Evolutionary conservation across 2,888 invertebrate genomes (phyloP), one percentile per base, ranked within the genome.

Genomic region (Drepana falcataria): DNA sequence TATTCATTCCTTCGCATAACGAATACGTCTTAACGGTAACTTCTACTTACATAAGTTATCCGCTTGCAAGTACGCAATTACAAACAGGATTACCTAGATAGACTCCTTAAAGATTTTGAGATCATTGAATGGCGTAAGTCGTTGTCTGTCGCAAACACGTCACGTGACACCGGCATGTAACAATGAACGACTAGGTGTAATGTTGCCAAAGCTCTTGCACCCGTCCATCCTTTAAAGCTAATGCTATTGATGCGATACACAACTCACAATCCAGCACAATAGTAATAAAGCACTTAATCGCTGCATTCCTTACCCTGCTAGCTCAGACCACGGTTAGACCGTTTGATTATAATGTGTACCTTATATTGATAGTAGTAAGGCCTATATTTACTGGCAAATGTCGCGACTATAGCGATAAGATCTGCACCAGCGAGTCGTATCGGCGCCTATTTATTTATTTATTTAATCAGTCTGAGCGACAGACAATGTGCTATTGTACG

Each of bases 401-500:
- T 84, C 83, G 77, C 79, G 68, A 76, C 70, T 66, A 68, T 48
- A 47, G 65, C 70, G 87, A 89, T 90, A 89, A 86, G 79, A 90
- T 89, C 86, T 73, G 80, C 79, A 81, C 86, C 75, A 68, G 81
- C 76, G 81, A 72, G 79, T 75, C 71, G 78, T 78, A 80, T 83
- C 85, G 85, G 80, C 88, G 87, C 87, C 88, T 88, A 87, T 86
- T 89, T 86, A 84, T 85, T 81, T 85, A 88, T 87, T 82, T 84
- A 83, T 84, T 87, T 86, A 89, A 89, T 88, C 89, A 86, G 82
- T 64, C 75, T 84, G 86, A 87, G 80, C 83, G 89, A 88, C 87
- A 79, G 87, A 90, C 90, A 89, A 90, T 89, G 88, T 88, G 83
- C 86, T 82, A 88, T 90, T 91, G 90, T 91, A 84, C 75, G 75